Conservation (phyloP, 2,113 vertebrate genomes). For the Ptilorrhoa leucosticta region DNA sequence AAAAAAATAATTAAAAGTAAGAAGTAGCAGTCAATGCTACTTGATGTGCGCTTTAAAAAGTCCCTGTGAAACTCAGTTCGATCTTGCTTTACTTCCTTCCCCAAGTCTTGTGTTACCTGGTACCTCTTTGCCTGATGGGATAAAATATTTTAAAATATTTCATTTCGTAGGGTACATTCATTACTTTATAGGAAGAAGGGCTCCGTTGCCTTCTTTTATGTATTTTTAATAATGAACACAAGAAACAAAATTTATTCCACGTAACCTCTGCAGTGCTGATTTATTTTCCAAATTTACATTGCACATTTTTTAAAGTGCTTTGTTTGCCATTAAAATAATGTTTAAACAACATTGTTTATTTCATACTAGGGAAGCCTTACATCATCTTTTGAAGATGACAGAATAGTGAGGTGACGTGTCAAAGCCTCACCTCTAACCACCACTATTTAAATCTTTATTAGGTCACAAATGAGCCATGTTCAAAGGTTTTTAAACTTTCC, state of each 20-base stretch:
- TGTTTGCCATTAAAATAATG: not conserved
- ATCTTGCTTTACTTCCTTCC: not conserved
- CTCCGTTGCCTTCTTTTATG: not conserved
- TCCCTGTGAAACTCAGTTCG: not conserved
- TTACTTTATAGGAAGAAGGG: not conserved
- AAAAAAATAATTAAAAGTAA: not conserved
- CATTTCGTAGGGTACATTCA: not conserved
- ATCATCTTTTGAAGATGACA: not conserved
- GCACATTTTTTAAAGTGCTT: not conserved
- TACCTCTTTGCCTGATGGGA: not conserved
- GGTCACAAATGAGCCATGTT: not conserved
- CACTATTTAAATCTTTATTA: not conserved
- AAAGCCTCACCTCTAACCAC: not conserved
- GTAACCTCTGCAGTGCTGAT: not conserved
- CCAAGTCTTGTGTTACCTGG: not conserved
- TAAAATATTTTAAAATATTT: not conserved
- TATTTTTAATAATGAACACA: not conserved
- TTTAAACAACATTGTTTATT: not conserved
- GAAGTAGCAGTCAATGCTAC: slow-evolving; percentile 1
- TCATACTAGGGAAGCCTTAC: not conserved
- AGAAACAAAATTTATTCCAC: not conserved
- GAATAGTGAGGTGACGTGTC: not conserved
- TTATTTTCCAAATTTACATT: not conserved
- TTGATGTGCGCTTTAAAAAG: not conserved
- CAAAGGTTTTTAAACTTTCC: not conserved